A percentile compares a stretch with the other conserved stretches of the same genome.
Evolutionary conservation across 2,113 vertebrate species (phyloP).

Genomic region (Engystomops pustulosus): DNA sequence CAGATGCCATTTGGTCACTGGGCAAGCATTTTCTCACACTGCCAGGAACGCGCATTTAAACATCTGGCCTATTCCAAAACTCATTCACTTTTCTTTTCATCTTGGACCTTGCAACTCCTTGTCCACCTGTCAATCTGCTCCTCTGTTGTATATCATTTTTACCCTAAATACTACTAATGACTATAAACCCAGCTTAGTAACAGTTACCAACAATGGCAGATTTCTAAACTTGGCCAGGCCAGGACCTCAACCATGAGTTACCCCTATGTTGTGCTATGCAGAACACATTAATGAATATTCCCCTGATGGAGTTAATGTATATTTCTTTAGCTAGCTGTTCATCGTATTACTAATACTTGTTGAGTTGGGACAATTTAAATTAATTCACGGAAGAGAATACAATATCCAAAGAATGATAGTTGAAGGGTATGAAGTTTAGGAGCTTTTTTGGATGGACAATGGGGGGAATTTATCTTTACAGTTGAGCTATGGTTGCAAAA

Average conservation of each 20-base stretch:
- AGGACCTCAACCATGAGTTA: neutral
- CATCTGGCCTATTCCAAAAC: conserved; percentile 73
- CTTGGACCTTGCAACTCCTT: conserved; percentile 30
- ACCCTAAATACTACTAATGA: conserved; percentile 24
- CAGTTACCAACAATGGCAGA: neutral
- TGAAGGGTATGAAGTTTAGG: no score
- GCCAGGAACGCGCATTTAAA: conserved; percentile 80
- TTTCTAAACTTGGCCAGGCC: neutral
- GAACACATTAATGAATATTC: no score
- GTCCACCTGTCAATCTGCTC: conserved; percentile 46
- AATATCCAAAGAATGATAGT: no score
- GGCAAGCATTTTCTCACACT: conserved; percentile 79
- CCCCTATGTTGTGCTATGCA: neutral
- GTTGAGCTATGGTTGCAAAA: no score
- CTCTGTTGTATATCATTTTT: conserved; percentile 24
- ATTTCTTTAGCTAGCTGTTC: no score
- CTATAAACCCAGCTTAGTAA: conserved; percentile 6
- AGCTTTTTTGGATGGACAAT: no score
- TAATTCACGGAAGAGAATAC: no score
- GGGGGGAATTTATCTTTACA: no score
- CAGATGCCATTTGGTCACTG: conserved; percentile 80
- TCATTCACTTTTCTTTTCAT: conserved; percentile 62
- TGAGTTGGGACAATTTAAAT: no score
- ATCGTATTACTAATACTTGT: no score
- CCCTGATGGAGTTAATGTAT: no score